Evolutionary conservation across 2,113 vertebrate species (phyloP).

Genomic region (Gadus macrocephalus): DNA sequence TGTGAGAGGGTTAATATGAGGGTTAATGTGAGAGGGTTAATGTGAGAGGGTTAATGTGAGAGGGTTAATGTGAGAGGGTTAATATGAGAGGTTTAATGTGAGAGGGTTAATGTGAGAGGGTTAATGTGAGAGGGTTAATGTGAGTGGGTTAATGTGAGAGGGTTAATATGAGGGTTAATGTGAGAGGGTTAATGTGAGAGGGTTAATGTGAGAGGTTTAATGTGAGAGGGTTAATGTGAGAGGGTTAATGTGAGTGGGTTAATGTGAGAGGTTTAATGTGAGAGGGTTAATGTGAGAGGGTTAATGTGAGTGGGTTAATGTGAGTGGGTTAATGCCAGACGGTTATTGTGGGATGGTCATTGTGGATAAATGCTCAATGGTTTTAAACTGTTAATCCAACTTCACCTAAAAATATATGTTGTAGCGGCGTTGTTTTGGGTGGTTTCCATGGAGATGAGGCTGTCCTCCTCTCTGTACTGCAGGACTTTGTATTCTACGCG

Average conservation of each 20-base stretch:
- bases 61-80: neutral
- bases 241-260: no score
- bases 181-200: no score
- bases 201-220: neutral
- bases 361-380: no score
- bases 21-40: neutral
- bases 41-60: no score
- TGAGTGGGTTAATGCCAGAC: no score
- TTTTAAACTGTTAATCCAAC: neutral
- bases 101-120: no score
- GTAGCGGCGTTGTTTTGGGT: neutral
- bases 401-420: neutral
- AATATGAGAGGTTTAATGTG: no score
- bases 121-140: neutral
- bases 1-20: neutral
- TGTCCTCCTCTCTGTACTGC: neutral
- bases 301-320: neutral
- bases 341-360: no score
- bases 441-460: no score
- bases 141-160: no score
- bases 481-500: constrained; percentile 98
- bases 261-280: neutral
- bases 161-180: no score
- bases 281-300: neutral
- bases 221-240: neutral